Evolutionary conservation across 2,113 vertebrate genomes (phyloP).

Genomic region (Tringa solitaria): DNA sequence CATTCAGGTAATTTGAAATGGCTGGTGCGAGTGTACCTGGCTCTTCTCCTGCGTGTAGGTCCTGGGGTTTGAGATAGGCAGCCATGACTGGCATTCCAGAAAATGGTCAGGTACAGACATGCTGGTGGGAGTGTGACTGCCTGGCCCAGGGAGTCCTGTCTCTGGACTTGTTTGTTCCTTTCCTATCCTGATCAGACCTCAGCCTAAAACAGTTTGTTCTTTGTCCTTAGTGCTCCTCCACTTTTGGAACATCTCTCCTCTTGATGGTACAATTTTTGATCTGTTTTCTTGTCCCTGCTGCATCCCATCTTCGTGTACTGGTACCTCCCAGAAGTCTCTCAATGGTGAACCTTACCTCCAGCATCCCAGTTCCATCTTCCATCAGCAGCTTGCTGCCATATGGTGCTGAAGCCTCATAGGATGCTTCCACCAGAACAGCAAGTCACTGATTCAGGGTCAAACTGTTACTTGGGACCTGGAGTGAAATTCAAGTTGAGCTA

Average conservation of each 20-base stretch:
- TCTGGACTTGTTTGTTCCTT: neutral
- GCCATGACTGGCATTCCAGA: neutral
- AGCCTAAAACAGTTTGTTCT: neutral
- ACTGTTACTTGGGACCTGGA: neutral
- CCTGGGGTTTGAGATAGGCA: neutral
- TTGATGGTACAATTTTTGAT: neutral
- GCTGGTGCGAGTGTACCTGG: neutral
- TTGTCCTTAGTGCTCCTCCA: neutral
- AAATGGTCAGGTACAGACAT: fast-evolving
- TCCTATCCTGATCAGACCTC: neutral
- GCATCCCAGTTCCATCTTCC: neutral
- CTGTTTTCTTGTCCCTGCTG: neutral
- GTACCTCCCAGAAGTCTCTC: neutral
- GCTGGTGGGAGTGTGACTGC: neutral
- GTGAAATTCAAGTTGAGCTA: neutral
- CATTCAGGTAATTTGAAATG: neutral
- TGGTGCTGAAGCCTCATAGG: neutral
- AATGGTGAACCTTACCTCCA: neutral
- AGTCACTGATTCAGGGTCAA: neutral
- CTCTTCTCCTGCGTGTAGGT: neutral
- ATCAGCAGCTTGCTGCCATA: fast-evolving
- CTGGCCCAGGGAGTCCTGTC: neutral
- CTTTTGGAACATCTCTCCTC: neutral
- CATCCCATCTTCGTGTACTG: neutral
- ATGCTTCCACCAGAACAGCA: neutral